Base-by-base conservation (phyloP, 2,888 invertebrate species). In the Aethes cnicana region DNA sequence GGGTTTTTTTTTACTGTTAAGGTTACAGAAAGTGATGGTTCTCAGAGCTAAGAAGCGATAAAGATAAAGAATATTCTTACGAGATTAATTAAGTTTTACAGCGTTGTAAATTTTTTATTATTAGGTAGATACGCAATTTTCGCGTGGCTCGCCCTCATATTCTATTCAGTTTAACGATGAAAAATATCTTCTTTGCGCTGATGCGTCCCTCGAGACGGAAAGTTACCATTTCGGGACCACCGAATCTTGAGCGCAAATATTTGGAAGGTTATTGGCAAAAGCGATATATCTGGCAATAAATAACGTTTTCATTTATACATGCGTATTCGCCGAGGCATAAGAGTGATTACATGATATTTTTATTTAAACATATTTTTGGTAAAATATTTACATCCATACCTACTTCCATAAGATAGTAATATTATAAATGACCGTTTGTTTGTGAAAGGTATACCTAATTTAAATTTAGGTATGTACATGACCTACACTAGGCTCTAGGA, bases 161-260 rank as follows among this genome's bases (percentile, higher is more conserved):
- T 58, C 53, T 54, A 62, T 60, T 58, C 58, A 57, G 52, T 36
- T 52, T 58, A 56, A 57, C 54, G 58, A 57, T 42, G 49, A 54
- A 55, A 50, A 56, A 59, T 61, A 58, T 56, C 55, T 53, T 47
- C 35, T 32, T 25, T 21, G 33, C 43, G 14, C 61, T 58, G 59
- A 56, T 58, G 61, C 44, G 49, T 28, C 53, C 54, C 52, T 35
- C 17, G 35, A 47, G 53, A 32, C 35, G 6, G 36, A 50, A 30
- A 26, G 47, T 30, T 48, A 46, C 39, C 30, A 44, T 30, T 39
- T 39, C 17, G 18, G 41, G 46, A 47, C 48, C 52, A 50, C 47
- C 23, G 21, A 36, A 47, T 30, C 44, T 46, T 46, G n/a, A 52
- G 32, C 26, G 33, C 46, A 23, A 46, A 52, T 46, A 44, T 52